These are phyloP conservation scores for Aratinga solstitialis DNA, from an alignment of 2,797 vertebrate species.

Conservation along the genomic window DNA sequence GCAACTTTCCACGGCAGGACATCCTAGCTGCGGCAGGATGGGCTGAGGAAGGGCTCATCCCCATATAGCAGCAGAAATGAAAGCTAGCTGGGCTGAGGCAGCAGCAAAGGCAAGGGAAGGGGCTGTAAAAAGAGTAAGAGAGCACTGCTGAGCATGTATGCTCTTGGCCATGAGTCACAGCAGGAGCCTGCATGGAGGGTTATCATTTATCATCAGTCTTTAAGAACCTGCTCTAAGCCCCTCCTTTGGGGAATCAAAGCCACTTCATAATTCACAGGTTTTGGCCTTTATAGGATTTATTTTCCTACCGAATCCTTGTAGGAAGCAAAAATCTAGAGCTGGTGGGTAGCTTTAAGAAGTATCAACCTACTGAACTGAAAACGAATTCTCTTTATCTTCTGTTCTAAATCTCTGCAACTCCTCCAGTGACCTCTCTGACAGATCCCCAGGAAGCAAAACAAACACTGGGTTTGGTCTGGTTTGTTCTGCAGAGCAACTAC, in stretches of 20 bases:
- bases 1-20: not conserved
- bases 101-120: not conserved
- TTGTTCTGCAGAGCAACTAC: not conserved
- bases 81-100: not conserved
- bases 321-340: not conserved
- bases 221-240: not conserved
- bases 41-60: not conserved
- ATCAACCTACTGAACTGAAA: not conserved
- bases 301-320: not conserved
- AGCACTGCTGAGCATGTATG: fast-evolving
- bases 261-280: not conserved
- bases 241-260: not conserved
- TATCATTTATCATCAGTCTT: not conserved
- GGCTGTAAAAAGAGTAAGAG: not conserved
- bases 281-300: not conserved
- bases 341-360: not conserved
- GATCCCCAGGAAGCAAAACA: conserved; percentile 21
- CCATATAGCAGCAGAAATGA: not conserved
- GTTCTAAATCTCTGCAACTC: conserved; percentile 25
- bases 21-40: not conserved
- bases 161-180: fast-evolving
- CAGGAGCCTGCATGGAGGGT: fast-evolving
- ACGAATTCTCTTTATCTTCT: not conserved
- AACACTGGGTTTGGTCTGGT: not conserved
- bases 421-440: conserved; percentile 14